A percentile compares a stretch with the other conserved stretches of the same genome.
These are phyloP conservation scores for Hystrix brachyura DNA, from an alignment of 2,113 vertebrate genomes.

Conservation along the genomic window DNA sequence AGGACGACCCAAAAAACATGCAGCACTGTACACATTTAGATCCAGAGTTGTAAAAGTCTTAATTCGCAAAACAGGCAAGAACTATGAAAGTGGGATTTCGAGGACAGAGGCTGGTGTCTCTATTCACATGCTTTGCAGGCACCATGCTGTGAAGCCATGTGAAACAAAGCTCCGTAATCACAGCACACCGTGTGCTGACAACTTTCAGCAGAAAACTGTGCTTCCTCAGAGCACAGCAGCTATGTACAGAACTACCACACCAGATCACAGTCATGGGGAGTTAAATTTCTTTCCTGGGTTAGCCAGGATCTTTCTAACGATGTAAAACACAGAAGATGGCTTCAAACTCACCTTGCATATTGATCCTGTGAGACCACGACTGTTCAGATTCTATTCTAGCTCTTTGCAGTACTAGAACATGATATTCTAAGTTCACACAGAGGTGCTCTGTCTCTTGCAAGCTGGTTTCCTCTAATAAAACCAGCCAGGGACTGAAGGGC, in stretches of 20 bases:
- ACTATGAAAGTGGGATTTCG: constrained; percentile 52
- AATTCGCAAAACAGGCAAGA: constrained; percentile 68
- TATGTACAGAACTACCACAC: not conserved
- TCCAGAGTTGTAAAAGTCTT: constrained; percentile 40
- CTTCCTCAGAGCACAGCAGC: not conserved
- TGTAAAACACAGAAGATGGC: not conserved
- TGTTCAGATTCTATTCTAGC: not conserved
- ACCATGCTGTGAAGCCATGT: constrained; percentile 78
- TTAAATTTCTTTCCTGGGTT: not conserved
- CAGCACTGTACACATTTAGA: constrained; percentile 75
- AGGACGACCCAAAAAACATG: constrained; percentile 43
- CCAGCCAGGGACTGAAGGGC: not conserved
- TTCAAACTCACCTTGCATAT: not conserved
- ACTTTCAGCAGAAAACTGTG: not conserved
- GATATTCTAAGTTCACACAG: not conserved
- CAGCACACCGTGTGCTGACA: not conserved
- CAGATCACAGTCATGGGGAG: not conserved
- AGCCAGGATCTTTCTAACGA: not conserved
- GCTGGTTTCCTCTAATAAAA: constrained; percentile 22
- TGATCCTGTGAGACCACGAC: not conserved
- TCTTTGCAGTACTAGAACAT: not conserved
- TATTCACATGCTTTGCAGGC: constrained; percentile 74
- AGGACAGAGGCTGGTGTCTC: constrained; percentile 78
- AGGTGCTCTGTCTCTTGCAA: not conserved
- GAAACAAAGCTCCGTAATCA: constrained; percentile 84